Conservation (phyloP, 1,140 invertebrate genomes). For the Leptinotarsa texana region DNA sequence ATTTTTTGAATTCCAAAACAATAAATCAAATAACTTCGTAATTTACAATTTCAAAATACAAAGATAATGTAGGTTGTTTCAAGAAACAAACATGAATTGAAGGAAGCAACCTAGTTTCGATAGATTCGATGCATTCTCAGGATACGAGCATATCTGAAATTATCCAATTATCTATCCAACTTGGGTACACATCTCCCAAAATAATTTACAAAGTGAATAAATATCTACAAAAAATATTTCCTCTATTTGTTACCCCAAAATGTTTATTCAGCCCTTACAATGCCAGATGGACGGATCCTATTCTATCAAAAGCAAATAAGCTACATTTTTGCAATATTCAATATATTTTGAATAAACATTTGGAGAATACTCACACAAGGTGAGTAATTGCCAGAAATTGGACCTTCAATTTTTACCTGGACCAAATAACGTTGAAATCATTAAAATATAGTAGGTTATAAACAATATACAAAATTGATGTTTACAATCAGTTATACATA, state of each 20-base stretch:
- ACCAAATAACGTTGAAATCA: background rate
- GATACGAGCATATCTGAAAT: background rate
- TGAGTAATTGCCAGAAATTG: background rate
- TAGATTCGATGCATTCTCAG: background rate
- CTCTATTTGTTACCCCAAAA: constrained; percentile 1
- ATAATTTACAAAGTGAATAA: background rate
- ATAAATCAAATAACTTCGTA: background rate
- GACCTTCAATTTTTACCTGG: background rate
- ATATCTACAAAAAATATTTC: constrained; percentile 6
- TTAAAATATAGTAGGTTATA: background rate
- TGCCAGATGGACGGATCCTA: constrained; percentile 7
- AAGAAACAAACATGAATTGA: background rate
- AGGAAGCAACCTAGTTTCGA: too few relatives aligned
- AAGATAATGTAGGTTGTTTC: background rate
- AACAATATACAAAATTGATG: background rate
- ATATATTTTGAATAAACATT: constrained; percentile 9
- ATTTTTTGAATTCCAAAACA: background rate
- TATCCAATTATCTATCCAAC: background rate
- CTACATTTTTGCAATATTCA: background rate
- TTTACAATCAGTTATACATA: background rate
- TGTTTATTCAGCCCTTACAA: constrained; percentile 3
- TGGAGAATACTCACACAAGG: background rate
- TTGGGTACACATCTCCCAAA: background rate
- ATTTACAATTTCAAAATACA: constrained; percentile 4
- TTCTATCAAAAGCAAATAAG: constrained; percentile 6